Evolutionary conservation across 1,140 invertebrate species (phyloP).

Genomic region (Lucilia sericata): DNA sequence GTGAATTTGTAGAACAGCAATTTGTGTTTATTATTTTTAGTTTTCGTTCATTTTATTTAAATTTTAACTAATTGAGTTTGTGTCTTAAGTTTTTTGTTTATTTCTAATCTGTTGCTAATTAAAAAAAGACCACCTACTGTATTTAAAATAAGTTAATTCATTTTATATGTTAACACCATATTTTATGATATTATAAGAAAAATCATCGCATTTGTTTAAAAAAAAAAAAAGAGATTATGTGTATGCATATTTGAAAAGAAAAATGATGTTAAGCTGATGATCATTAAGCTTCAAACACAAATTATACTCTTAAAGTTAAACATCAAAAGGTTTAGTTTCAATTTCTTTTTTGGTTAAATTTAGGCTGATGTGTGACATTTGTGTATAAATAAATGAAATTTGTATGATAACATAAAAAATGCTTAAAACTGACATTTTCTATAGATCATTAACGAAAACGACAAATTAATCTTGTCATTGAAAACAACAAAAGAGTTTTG

Average conservation of each 20-base stretch:
- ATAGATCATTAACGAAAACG: conserved; percentile 34
- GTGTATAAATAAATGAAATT: background rate
- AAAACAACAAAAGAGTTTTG: background rate
- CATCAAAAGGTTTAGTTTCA: too few species aligned
- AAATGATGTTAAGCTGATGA: too few species aligned
- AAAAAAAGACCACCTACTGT: background rate
- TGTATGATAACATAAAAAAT: background rate
- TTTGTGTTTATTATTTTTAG: too few species aligned
- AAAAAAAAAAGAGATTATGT: too few species aligned
- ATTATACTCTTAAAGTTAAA: too few species aligned
- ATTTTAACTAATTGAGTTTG: background rate
- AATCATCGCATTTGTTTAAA: background rate
- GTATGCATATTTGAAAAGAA: too few species aligned
- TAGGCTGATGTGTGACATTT: background rate
- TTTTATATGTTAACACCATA: conserved; percentile 31
- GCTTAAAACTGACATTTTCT: background rate
- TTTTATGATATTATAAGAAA: conserved; percentile 12
- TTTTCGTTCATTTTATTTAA: too few species aligned
- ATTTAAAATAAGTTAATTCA: conserved; percentile 29
- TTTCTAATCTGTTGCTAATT: background rate
- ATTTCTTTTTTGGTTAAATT: too few species aligned
- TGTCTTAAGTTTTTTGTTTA: conserved; percentile 25
- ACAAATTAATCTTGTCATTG: conserved; percentile 35
- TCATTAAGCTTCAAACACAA: too few species aligned
- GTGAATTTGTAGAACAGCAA: background rate